phyloP scores from a whole-genome alignment of 2,888 invertebrate genomes.

The Augiades crinisus region DNA sequence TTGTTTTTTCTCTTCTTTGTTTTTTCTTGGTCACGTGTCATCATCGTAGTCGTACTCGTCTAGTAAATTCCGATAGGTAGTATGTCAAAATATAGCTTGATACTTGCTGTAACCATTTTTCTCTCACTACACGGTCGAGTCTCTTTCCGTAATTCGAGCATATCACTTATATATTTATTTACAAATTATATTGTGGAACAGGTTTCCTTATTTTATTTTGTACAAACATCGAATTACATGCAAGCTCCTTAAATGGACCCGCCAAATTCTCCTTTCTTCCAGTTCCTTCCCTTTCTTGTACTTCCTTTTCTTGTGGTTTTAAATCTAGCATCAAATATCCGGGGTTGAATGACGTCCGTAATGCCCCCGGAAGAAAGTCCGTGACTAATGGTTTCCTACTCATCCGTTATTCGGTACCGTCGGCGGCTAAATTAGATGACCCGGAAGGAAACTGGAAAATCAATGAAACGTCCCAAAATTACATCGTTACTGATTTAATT shows the following conservation, averaged over 20 bases:
- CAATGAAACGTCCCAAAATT: slow-evolving; percentile 10
- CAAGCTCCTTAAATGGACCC: neutral
- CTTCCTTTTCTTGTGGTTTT: slow-evolving; percentile 10
- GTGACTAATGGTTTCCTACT: slow-evolving; percentile 45
- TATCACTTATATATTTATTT: too few species aligned
- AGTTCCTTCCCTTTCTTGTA: neutral
- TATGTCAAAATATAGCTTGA: too few species aligned
- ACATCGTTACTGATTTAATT: neutral
- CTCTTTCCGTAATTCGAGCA: too few species aligned
- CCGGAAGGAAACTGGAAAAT: slow-evolving; percentile 23
- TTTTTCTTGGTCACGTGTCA: too few species aligned
- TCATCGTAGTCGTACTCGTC: too few species aligned
- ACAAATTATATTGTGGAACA: neutral
- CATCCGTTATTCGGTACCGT: slow-evolving; percentile 33
- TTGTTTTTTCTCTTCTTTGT: too few species aligned
- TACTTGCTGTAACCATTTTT: too few species aligned
- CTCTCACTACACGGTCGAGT: too few species aligned
- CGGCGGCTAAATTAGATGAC: slow-evolving; percentile 38
- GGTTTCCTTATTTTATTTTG: too few species aligned
- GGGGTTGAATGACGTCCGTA: slow-evolving; percentile 27
- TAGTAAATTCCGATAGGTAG: too few species aligned
- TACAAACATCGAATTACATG: too few species aligned
- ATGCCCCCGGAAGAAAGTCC: slow-evolving; percentile 33
- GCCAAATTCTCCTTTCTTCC: too few species aligned
- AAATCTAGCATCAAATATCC: slow-evolving; percentile 21